A percentile compares a stretch with the other conserved stretches of the same genome.
Evolutionary conservation across 1,140 invertebrate species (phyloP).

Genomic region (Pteromalus puparum): DNA sequence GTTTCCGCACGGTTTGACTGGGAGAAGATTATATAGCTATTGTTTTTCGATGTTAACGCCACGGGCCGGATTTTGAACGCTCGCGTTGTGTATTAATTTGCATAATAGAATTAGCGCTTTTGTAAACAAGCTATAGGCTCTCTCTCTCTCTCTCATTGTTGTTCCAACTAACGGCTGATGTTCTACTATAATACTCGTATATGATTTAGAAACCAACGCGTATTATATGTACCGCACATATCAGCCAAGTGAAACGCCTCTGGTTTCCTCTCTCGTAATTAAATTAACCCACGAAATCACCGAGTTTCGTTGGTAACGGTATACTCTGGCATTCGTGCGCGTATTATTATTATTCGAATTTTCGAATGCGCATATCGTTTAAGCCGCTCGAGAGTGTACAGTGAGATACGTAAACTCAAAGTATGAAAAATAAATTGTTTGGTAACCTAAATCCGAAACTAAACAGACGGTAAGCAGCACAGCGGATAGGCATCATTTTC

Average conservation of each 20-base stretch:
- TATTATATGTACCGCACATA: neutral
- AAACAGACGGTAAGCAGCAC: neutral
- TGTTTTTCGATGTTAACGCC: no score
- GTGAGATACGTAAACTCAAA: neutral
- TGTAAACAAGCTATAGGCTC: neutral
- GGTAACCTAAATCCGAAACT: neutral
- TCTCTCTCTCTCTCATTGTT: neutral
- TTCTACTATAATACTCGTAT: neutral
- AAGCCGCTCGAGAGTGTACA: neutral
- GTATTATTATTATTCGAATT: no score
- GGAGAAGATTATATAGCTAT: neutral
- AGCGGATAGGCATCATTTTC: no score
- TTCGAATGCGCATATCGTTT: no score
- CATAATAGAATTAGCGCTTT: neutral
- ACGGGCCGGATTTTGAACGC: neutral
- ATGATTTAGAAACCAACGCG: neutral
- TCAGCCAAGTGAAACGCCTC: neutral
- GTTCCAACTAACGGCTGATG: neutral
- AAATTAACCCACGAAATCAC: neutral
- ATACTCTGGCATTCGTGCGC: neutral
- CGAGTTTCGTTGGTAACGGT: neutral
- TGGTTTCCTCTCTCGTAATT: neutral
- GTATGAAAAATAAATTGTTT: neutral
- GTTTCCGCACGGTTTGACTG: neutral
- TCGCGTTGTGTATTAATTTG: neutral